These are phyloP conservation scores for Muscicapa striata DNA, from an alignment of 2,797 vertebrate species.

Conservation along the genomic window DNA sequence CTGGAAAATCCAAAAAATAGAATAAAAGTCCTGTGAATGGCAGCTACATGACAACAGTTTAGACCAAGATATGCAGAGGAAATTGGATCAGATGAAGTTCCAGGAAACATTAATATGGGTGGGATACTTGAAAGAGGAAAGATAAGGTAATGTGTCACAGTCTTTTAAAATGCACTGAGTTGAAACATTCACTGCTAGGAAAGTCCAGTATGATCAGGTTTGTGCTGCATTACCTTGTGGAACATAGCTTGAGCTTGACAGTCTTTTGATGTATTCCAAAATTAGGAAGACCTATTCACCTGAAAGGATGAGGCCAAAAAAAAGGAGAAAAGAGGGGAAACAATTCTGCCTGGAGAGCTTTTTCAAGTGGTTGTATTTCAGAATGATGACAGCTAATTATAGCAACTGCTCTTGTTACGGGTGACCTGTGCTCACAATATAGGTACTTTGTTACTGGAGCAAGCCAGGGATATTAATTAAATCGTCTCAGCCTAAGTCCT, in stretches of 20 bases:
- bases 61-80: background rate
- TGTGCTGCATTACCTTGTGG: background rate
- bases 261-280: background rate
- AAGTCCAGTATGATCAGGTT: background rate
- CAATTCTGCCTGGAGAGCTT: background rate
- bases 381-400: conserved; percentile 47
- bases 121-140: background rate
- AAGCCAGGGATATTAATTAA: background rate
- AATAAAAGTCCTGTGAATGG: background rate
- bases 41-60: background rate
- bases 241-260: background rate
- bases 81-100: conserved; percentile 3
- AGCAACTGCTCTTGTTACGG: background rate
- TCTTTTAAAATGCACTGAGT: background rate
- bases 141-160: background rate
- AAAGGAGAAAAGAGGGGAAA: background rate
- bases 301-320: background rate
- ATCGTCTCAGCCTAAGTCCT: background rate
- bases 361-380: conserved; percentile 14
- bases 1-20: background rate
- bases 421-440: background rate
- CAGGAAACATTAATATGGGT: background rate
- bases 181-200: background rate
- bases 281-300: background rate
- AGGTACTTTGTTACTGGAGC: background rate